Conservation (phyloP, 2,888 invertebrate genomes). For the Drosophila mulleri region DNA sequence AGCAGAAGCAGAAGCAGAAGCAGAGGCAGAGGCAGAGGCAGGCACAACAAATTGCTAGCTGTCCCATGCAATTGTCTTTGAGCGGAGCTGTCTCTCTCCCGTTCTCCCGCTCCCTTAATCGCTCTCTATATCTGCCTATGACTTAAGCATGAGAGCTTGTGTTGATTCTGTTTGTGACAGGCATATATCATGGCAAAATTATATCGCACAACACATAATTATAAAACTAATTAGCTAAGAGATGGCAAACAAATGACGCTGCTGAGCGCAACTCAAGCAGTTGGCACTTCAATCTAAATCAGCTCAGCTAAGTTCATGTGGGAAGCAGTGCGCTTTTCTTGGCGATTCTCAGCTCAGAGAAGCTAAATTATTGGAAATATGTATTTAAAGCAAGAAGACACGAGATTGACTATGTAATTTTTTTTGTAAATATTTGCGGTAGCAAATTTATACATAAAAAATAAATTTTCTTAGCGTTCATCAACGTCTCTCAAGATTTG, state of each 20-base stretch:
- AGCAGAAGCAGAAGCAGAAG: slow-evolving; percentile 44
- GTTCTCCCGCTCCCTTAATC: neutral
- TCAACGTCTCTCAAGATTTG: too few relatives aligned
- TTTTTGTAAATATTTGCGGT: neutral
- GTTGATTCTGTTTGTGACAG: slow-evolving; percentile 36
- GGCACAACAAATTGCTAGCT: slow-evolving; percentile 72
- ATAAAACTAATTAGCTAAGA: slow-evolving; percentile 75
- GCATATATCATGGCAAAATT: slow-evolving; percentile 67
- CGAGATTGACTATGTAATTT: neutral
- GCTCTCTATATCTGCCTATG: neutral
- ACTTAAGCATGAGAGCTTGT: slow-evolving; percentile 25
- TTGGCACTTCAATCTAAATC: slow-evolving; percentile 10
- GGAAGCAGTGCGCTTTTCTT: neutral
- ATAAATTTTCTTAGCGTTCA: too few relatives aligned
- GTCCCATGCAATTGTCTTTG: slow-evolving; percentile 70
- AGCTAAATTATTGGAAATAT: neutral
- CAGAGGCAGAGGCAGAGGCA: slow-evolving; percentile 50
- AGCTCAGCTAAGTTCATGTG: slow-evolving; percentile 7
- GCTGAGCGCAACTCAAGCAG: slow-evolving; percentile 1
- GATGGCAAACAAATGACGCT: slow-evolving; percentile 58
- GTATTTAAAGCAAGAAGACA: neutral
- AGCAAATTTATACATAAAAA: neutral
- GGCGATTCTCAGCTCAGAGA: neutral
- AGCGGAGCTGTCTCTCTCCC: neutral
- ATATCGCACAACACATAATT: slow-evolving; percentile 62